These are phyloP conservation scores for Macaria liturata DNA, from an alignment of 2,888 invertebrate genomes.

Conservation along the genomic window DNA sequence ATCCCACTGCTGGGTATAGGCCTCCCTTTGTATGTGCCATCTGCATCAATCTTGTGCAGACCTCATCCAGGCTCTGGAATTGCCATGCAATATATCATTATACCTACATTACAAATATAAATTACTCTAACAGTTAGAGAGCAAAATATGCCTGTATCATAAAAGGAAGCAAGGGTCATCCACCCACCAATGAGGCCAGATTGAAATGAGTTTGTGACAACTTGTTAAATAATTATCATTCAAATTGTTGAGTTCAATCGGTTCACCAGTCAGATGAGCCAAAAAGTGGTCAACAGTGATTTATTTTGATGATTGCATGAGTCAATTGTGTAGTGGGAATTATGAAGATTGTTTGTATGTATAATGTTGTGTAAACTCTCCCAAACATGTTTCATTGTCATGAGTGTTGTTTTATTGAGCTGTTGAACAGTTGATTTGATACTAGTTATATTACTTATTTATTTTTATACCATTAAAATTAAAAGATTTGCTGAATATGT, in stretches of 20 bases:
- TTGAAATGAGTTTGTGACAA: slow-evolving; percentile 34
- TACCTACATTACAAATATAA: no score
- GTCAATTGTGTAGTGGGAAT: slow-evolving; percentile 5
- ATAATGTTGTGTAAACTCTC: slow-evolving; percentile 5
- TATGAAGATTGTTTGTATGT: slow-evolving; percentile 19
- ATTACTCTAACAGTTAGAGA: no score
- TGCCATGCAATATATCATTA: no score
- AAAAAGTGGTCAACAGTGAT: slow-evolving; percentile 5
- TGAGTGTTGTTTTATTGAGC: no score
- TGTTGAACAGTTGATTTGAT: no score
- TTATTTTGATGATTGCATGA: slow-evolving; percentile 3
- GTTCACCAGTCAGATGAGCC: slow-evolving; percentile 11
- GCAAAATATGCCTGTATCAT: slow-evolving; percentile 37
- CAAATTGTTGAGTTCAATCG: slow-evolving; percentile 18
- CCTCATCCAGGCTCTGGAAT: no score
- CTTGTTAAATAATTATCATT: slow-evolving; percentile 21
- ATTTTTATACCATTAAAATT: no score
- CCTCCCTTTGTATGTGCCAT: no score
- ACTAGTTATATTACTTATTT: no score
- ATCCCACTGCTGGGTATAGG: no score
- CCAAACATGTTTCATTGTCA: neutral
- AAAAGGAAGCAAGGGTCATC: slow-evolving; percentile 59
- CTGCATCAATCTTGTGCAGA: no score
- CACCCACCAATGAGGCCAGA: slow-evolving; percentile 47
- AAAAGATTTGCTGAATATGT: no score